Evolutionary conservation across 2,797 vertebrate genomes (phyloP), one percentile per base, ranked within the genome.

Genomic region (Periparus ater): DNA sequence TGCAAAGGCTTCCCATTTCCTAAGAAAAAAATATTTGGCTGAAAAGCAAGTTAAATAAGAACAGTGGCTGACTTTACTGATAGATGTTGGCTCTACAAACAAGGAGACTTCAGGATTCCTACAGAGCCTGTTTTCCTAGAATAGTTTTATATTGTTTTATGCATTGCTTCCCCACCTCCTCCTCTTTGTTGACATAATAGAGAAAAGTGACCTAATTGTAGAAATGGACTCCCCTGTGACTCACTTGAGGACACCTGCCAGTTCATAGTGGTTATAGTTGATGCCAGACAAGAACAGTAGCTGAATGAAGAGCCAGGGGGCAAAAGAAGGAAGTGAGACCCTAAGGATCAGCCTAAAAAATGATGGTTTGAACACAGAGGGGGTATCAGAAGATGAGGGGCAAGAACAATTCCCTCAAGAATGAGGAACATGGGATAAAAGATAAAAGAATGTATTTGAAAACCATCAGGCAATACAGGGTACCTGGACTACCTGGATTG

Each of bases 61-160:
- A 11, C 0, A 1, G 17, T 20, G 10, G 25, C 26, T 72, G 34
- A 6, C 7, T 36, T 11, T 38, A n/a, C 17, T 6, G 0, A 32
- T 53, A 87, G 58, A 16, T 40, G 26, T 21, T 75, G 32, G 4
- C 23, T 48, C 5, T 65, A 32, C 9, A 58, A 23, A 20, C 11
- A 51, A 55, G 21, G 17, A 63, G 23, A 30, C 11, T 63, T 71
- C 73, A 40, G 48, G 26, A 83, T 50, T 76, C 13, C 29, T 79
- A 12, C 22, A 57, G 38, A 53, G 18, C 2, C 40, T 2, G 1
- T 65, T 93, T 53, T 9, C 22, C 27, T 51, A 30, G 17, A 47
- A 26, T 9, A 45, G 34, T 66, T 40, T 16, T 34, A 15, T 15
- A 27, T 10, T 34, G 11, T 45, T 63, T 58, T 55, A 27, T 25